Evolutionary conservation across 2,113 vertebrate genomes (phyloP).

Genomic region (Amia ocellicauda): DNA sequence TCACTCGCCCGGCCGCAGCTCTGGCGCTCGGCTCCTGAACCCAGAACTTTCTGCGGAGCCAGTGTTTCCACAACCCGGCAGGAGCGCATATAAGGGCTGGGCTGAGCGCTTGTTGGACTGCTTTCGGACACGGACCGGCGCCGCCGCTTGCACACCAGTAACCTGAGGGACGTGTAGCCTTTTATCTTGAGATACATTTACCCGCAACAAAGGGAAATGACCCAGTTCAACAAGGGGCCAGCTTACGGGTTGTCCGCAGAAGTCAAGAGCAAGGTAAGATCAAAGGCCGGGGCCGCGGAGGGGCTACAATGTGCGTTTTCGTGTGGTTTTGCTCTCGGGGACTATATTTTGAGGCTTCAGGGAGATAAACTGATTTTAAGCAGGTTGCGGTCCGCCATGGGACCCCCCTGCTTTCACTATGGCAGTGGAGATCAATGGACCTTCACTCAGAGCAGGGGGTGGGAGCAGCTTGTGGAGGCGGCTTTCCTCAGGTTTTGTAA

Average conservation of each 20-base stretch:
- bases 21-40: slow-evolving; percentile 18
- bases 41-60: slow-evolving; percentile 33
- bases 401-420: no score
- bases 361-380: no score
- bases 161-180: slow-evolving; percentile 1
- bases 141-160: slow-evolving; percentile 13
- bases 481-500: no score
- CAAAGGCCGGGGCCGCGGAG: no score
- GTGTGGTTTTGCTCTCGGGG: no score
- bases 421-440: no score
- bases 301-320: no score
- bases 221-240: slow-evolving; percentile 89
- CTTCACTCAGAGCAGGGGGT: no score
- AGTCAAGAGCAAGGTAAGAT: slow-evolving; percentile 85
- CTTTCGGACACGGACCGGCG: not conserved
- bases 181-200: slow-evolving; percentile 20
- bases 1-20: slow-evolving; percentile 26
- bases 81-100: not conserved
- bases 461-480: no score
- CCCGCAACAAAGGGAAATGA: slow-evolving; percentile 60
- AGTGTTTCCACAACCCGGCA: not conserved
- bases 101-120: slow-evolving; percentile 12
- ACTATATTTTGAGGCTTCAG: no score
- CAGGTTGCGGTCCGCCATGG: no score
- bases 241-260: slow-evolving; percentile 89